Base-by-base conservation (phyloP, 2,113 vertebrate genomes). In the Scomber colias region DNA sequence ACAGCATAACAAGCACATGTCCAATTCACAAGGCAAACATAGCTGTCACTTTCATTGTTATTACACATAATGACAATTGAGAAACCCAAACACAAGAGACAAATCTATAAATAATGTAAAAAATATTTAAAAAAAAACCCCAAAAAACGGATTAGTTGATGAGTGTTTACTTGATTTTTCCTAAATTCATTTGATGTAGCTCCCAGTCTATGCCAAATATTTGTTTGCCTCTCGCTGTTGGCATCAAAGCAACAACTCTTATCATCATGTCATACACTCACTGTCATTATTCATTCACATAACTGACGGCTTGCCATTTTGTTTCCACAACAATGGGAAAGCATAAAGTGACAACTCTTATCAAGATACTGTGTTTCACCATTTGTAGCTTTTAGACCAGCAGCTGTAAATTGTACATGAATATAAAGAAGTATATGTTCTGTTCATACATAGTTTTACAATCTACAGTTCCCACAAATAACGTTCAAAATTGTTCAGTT, bases 261-360 rank as follows among this genome's bases (percentile, higher is more conserved):
- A 82, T 91, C 79, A 82, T 64, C 76, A 67, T 80, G 80, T 90
- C 84, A 76, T 73, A 73, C 77, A 60, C 78, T 80, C 67, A 54
- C 80, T 86, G 88, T 79, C 88, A 90, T 89, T 68, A 79, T 64
- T 80, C 88, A 81, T 87, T 84, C 76, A 65, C 48, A 51, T 87
- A 63, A 90, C 78, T 86, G 90, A 90, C 86, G 87, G 83, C 79
- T 74, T 82, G 85, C 76, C 79, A 84, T 87, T 90, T 87, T 10
- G 61, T 71, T 86, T 87, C 73, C 70, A 63, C 70, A 89, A 86
- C 73, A 83, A 82, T 80, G 56, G 59, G 46, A 71, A 62, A 71
- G 69, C 48, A 76, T 50, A 60, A 63, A 87, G 27, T 27, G 45
- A 71, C 45, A 77, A 45, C 31, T 81, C 49, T 82, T 75, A 71